Evolutionary conservation across 2,797 vertebrate genomes (phyloP).

Genomic region (Huso huso): DNA sequence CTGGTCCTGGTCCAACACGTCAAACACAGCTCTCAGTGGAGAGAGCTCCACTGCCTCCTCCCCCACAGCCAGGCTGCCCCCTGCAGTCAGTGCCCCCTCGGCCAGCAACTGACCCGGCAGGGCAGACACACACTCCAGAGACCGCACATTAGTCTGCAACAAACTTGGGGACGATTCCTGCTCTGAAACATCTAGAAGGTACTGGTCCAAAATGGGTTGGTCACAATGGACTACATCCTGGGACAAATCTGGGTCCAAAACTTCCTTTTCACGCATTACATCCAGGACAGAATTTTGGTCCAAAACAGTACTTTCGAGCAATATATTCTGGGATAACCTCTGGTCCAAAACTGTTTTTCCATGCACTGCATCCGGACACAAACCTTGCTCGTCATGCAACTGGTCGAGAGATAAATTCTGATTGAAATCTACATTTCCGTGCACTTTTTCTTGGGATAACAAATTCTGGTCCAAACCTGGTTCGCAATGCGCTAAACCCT

Average conservation of each 20-base stretch:
- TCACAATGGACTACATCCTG: constrained; percentile 23
- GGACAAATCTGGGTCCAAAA: constrained; percentile 17
- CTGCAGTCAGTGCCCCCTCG: too few species aligned
- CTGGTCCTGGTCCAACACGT: constrained; percentile 83
- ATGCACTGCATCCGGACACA: constrained; percentile 33
- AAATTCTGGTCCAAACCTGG: constrained; percentile 25
- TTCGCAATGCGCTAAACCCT: constrained; percentile 42
- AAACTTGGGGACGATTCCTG: constrained; percentile 38
- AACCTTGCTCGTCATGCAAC: constrained; percentile 38
- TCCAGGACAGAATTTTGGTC: constrained; percentile 6
- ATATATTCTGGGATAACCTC: constrained; percentile 27
- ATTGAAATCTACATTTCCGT: constrained; percentile 27
- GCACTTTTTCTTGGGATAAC: constrained; percentile 43
- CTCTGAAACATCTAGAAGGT: constrained; percentile 38
- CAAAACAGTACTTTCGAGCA: constrained; percentile 16
- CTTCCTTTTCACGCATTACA: constrained; percentile 18
- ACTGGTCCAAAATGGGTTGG: constrained; percentile 1
- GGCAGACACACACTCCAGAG: constrained; percentile 32
- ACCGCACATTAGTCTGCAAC: constrained; percentile 44
- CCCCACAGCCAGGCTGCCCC: too few species aligned
- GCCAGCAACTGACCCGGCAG: constrained; percentile 18
- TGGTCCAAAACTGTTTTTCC: constrained; percentile 34
- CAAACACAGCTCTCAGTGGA: constrained; percentile 80
- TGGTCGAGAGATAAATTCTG: constrained; percentile 28
- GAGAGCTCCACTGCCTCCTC: constrained; percentile 37